Evolutionary conservation across 2,113 vertebrate genomes (phyloP).

Genomic region (Alligator mississippiensis): DNA sequence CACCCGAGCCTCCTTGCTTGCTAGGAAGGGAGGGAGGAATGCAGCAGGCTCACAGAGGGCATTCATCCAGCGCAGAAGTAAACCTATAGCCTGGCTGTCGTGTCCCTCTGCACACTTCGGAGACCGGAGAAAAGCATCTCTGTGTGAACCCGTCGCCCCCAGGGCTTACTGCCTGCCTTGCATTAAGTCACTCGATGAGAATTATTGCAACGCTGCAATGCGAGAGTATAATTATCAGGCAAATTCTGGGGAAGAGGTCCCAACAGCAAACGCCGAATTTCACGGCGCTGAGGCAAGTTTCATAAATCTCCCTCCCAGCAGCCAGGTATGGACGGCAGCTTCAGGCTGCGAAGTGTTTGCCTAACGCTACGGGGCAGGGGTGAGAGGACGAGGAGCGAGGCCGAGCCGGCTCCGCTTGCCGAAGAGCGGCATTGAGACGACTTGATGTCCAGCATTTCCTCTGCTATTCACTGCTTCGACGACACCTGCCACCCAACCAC

Average conservation of each 20-base stretch:
- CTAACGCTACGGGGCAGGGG: fast-evolving
- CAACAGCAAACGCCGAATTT: neutral
- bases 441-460: neutral
- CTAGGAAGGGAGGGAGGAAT: neutral
- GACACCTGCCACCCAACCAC: neutral
- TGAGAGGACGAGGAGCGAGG: neutral
- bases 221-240: neutral
- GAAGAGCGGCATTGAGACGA: neutral
- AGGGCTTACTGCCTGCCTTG: neutral
- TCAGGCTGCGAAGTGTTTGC: neutral
- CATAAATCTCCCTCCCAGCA: neutral
- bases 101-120: neutral
- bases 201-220: neutral
- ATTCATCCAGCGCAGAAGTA: fast-evolving
- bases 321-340: fast-evolving
- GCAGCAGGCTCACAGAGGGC: neutral
- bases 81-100: neutral
- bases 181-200: neutral
- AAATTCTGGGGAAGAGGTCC: neutral
- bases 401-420: neutral
- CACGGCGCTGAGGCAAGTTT: neutral
- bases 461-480: too few species aligned
- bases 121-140: neutral
- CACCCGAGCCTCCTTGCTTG: neutral
- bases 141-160: neutral